phyloP scores from a whole-genome alignment of 1,140 invertebrate species.

The Rhopalosiphum maidis region DNA sequence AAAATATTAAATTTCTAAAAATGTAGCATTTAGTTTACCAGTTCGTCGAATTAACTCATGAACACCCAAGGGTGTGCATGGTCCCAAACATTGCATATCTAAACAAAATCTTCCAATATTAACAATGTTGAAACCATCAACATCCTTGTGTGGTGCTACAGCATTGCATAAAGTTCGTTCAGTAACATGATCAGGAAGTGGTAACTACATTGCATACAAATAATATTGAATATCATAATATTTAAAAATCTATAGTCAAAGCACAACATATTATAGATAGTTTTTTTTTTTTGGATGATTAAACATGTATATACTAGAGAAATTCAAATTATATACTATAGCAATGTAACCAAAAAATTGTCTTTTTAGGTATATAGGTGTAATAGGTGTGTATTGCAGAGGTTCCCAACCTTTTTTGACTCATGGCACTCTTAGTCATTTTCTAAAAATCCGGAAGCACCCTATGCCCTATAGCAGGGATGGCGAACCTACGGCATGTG shows the following conservation, averaged over 20 bases:
- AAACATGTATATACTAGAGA: not conserved
- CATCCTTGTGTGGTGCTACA: constrained; percentile 82
- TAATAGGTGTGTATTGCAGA: no score
- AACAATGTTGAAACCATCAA: constrained; percentile 86
- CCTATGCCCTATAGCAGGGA: no score
- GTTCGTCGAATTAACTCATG: constrained; percentile 75
- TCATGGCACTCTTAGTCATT: no score
- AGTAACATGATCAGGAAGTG: constrained; percentile 77
- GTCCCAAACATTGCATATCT: constrained; percentile 79
- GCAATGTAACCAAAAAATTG: not conserved
- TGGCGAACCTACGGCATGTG: no score
- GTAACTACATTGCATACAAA: constrained; percentile 65
- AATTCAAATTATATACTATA: not conserved
- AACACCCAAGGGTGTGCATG: constrained; percentile 85
- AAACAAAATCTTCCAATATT: constrained; percentile 79
- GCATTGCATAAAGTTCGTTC: constrained; percentile 81
- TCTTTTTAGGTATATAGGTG: not conserved
- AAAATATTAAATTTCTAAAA: not conserved
- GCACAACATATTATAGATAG: not conserved
- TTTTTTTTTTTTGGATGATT: not conserved
- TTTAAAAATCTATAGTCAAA: not conserved
- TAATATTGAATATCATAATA: not conserved
- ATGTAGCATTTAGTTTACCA: constrained; percentile 56
- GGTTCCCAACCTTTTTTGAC: no score
- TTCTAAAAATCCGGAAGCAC: no score